Evolutionary conservation across 2,113 vertebrate species (phyloP).

Genomic region (Phyllostomus hastatus): DNA sequence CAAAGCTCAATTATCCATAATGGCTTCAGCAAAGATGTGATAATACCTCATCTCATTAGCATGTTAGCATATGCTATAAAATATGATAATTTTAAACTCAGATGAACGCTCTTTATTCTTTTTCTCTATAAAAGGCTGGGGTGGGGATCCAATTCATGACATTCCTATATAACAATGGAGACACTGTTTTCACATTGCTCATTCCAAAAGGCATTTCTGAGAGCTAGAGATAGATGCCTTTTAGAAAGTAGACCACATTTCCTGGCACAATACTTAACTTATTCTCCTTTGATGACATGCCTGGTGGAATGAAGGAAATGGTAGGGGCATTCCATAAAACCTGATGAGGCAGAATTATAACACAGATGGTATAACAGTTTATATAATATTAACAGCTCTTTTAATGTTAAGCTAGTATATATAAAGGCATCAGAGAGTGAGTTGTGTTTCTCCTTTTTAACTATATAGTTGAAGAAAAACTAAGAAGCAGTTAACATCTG

Average conservation of each 20-base stretch:
- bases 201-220: slow-evolving; percentile 74
- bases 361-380: slow-evolving; percentile 51
- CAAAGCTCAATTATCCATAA: slow-evolving; percentile 67
- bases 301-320: slow-evolving; percentile 69
- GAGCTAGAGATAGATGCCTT: slow-evolving; percentile 74
- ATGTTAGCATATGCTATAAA: slow-evolving; percentile 74
- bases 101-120: slow-evolving; percentile 77
- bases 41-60: slow-evolving; percentile 70
- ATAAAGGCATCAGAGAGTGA: not conserved
- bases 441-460: not conserved
- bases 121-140: slow-evolving; percentile 73
- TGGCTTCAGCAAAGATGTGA: slow-evolving; percentile 50
- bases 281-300: slow-evolving; percentile 72
- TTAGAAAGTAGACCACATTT: slow-evolving; percentile 73
- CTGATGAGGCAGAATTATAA: slow-evolving; percentile 69
- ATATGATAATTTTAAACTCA: slow-evolving; percentile 72
- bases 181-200: slow-evolving; percentile 75
- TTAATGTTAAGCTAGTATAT: slow-evolving; percentile 36
- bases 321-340: slow-evolving; percentile 44
- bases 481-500: not conserved
- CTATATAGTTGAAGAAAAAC: slow-evolving; percentile 13
- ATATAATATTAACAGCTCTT: slow-evolving; percentile 52
- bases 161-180: slow-evolving; percentile 74
- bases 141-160: slow-evolving; percentile 75
- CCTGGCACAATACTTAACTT: slow-evolving; percentile 76